These are phyloP conservation scores for Petrocephalus sullivani DNA, from an alignment of 2,797 vertebrate species.

Conservation along the genomic window DNA sequence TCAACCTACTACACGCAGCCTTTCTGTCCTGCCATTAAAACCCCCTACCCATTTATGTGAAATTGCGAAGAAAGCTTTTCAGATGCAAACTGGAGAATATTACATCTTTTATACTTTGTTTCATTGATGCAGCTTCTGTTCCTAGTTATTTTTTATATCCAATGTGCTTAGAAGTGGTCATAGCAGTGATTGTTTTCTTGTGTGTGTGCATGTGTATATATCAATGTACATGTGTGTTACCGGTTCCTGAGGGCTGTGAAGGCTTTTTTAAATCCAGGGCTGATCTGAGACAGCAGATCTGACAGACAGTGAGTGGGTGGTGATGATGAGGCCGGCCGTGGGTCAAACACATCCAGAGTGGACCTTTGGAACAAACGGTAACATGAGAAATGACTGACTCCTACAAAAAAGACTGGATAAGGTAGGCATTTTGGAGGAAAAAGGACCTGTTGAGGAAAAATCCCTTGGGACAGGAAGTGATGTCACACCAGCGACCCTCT, in stretches of 20 bases:
- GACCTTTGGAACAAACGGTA: constrained; percentile 50
- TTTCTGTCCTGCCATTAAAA: neutral
- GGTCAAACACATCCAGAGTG: constrained; percentile 63
- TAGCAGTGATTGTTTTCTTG: neutral
- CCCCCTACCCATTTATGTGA: neutral
- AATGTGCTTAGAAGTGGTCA: neutral
- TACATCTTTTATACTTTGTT: neutral
- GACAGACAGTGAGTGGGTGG: constrained; percentile 64
- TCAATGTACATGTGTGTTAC: constrained; percentile 39
- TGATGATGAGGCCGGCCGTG: constrained; percentile 60
- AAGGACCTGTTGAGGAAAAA: constrained; percentile 68
- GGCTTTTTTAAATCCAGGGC: constrained; percentile 62
- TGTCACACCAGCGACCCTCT: constrained; percentile 62
- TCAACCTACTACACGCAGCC: neutral
- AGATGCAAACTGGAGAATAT: too few species aligned
- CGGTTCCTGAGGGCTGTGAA: constrained; percentile 55
- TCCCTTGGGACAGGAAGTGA: constrained; percentile 69
- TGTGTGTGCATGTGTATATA: neutral
- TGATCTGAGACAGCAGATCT: constrained; percentile 68
- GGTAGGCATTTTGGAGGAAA: neutral
- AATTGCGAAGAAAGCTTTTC: neutral
- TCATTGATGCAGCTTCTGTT: neutral
- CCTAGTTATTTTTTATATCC: neutral
- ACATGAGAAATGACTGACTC: neutral
- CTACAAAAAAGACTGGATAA: neutral